A percentile compares a stretch with the other conserved stretches of the same genome.
Conservation (phyloP, 2,113 vertebrate species). For the Tetrax tetrax region DNA sequence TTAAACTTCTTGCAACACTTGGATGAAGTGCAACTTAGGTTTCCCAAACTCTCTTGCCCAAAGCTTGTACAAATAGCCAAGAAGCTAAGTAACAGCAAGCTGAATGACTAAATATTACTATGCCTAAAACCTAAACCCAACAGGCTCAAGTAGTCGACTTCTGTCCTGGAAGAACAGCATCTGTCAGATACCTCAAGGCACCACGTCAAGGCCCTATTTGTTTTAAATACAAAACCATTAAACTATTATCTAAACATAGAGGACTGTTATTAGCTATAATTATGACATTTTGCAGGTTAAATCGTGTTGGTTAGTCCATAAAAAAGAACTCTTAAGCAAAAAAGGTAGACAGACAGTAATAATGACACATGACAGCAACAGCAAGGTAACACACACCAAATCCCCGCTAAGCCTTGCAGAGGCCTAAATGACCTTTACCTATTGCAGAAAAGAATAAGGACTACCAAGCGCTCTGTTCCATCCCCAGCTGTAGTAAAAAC, state of each 20-base stretch:
- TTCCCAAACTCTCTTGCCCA: background rate
- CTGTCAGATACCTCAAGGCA: background rate
- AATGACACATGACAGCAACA: background rate
- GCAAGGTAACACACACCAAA: background rate
- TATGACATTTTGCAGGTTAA: background rate
- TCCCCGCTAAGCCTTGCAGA: background rate
- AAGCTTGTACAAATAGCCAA: background rate
- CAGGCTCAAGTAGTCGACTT: background rate
- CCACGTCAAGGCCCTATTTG: background rate
- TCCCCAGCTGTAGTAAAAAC: background rate
- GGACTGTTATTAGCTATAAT: background rate
- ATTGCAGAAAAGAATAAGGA: background rate
- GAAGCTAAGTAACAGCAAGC: background rate
- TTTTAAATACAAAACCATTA: background rate
- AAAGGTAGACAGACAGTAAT: background rate
- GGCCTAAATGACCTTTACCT: background rate
- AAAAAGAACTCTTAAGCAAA: background rate
- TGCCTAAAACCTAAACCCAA: background rate
- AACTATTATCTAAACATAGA: background rate
- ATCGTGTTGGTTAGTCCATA: accelerated
- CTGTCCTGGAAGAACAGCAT: background rate
- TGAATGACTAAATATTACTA: background rate
- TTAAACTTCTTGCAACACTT: background rate
- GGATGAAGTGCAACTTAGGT: background rate
- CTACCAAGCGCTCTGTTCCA: background rate